phyloP scores from a whole-genome alignment of 2,888 invertebrate genomes.

The Pteria penguin region DNA sequence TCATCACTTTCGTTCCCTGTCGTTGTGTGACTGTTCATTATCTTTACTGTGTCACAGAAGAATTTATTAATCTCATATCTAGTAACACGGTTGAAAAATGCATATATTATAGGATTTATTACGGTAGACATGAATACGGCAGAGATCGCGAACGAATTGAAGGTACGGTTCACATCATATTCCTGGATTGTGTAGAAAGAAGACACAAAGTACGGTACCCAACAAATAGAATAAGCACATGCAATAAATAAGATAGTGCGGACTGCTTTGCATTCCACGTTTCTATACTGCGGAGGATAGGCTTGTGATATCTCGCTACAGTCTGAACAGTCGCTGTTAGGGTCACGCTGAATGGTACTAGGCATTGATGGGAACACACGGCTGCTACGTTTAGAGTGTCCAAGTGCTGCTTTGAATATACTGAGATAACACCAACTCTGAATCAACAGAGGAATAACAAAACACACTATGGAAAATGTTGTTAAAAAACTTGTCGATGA shows the following conservation, averaged over 20 bases:
- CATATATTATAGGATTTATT: conserved; percentile 66
- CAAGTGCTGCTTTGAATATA: conserved; percentile 65
- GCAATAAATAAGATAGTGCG: conserved; percentile 64
- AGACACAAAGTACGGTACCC: conserved; percentile 61
- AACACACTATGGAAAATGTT: conserved; percentile 43
- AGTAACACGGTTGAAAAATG: conserved; percentile 65
- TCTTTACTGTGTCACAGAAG: conserved; percentile 46
- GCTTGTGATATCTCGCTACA: conserved; percentile 35
- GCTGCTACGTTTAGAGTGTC: conserved; percentile 57
- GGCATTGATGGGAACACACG: conserved; percentile 54
- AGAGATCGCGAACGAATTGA: conserved; percentile 56
- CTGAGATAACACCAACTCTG: conserved; percentile 63
- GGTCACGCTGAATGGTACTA: conserved; percentile 23
- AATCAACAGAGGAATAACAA: conserved; percentile 54
- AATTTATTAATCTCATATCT: conserved; percentile 62
- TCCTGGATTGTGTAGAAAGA: conserved; percentile 35
- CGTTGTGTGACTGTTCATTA: conserved; percentile 35
- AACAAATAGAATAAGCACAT: conserved; percentile 57
- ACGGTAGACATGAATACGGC: conserved; percentile 58
- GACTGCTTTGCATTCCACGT: conserved; percentile 64
- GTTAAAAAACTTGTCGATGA: conserved; percentile 39
- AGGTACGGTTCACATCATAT: conserved; percentile 23
- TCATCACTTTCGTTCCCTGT: conserved; percentile 54
- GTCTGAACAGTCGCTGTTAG: conserved; percentile 42
- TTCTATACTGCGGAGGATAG: conserved; percentile 24